Conservation (phyloP, 1,140 invertebrate species). For the Drosophila ambigua region DNA sequence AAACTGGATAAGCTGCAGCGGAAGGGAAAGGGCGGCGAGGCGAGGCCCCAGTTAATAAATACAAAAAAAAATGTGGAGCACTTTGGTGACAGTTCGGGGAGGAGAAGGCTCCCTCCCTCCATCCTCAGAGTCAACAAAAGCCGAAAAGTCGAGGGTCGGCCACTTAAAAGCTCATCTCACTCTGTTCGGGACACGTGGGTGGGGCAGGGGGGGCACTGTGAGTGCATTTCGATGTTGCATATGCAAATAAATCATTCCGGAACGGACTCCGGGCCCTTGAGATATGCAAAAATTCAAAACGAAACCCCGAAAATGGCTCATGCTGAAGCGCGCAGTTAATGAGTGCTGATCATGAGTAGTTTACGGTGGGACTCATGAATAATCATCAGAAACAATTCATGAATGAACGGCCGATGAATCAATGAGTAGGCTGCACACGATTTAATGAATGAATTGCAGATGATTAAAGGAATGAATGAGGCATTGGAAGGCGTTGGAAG, state of each 20-base stretch:
- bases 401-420: background rate
- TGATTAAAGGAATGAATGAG: too few species aligned
- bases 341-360: conserved; percentile 34
- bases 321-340: conserved; percentile 21
- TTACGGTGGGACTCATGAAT: conserved; percentile 10
- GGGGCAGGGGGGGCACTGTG: conserved; percentile 22
- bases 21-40: conserved; percentile 5
- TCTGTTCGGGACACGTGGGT: too few species aligned
- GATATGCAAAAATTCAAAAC: conserved; percentile 31
- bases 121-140: conserved; percentile 20
- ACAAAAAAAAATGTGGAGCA: conserved; percentile 60
- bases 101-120: background rate
- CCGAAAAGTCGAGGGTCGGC: conserved; percentile 54
- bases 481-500: too few species aligned
- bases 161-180: conserved; percentile 75
- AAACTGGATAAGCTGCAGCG: conserved; percentile 59
- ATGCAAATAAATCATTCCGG: conserved; percentile 77
- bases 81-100: conserved; percentile 63
- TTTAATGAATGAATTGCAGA: too few species aligned
- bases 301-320: conserved; percentile 28
- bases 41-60: conserved; percentile 66
- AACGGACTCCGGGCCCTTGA: conserved; percentile 21
- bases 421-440: too few species aligned
- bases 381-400: conserved; percentile 4
- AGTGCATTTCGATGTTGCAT: conserved; percentile 81